Base-by-base conservation (phyloP, 2,797 vertebrate genomes). In the Coreius guichenoti region DNA sequence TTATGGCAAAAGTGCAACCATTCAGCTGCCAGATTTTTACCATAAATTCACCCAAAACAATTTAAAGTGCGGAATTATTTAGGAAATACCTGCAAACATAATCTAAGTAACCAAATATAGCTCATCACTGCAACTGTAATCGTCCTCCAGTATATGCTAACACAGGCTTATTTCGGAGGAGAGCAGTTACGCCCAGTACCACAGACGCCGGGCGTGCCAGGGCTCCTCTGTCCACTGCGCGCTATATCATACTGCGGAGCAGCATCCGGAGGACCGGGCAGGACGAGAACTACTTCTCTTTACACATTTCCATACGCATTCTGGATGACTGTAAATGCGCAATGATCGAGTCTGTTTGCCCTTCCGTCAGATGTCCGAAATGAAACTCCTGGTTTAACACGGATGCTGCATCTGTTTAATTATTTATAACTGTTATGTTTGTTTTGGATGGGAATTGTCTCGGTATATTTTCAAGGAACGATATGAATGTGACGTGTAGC, bases 161-260 rank as follows among this genome's bases (percentile, higher is more conserved):
- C 68, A 58, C 73, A 31, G 81, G 72, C 63, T 78, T 87, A 79
- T 79, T 87, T 88, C 69, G 86, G 89, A 88, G 36, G 70, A 83
- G 86, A 81, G 70, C 91, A 94, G 94, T 94, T 93, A 95, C 95
- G 94, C 95, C 95, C 95, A 94, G 92, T 16, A 91, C 92, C 90
- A 85, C 90, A 92, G 88, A 90, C 90, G 87, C 86, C 91, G 92
- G 91, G 93, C 92, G 93, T 90, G 91, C 89, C 91, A 89, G 90
- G 90, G 91, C 90, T 91, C 89, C 92, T 92, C 91, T 77, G 82
- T 86, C 70, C 84, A 81, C 84, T 81, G 90, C 88, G 89, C 92
- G 90, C 90, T 88, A 69, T 23, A 12, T 87, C 87, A 90, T 90
- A 87, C 81, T 90, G 75, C 85, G 85, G 85, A 81, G 80, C 89